Percentiles rank a stretch among this genome's conserved stretches.
These are phyloP conservation scores for Leptobrachium ailaonicum DNA, from an alignment of 2,113 vertebrate species.

Conservation along the genomic window DNA sequence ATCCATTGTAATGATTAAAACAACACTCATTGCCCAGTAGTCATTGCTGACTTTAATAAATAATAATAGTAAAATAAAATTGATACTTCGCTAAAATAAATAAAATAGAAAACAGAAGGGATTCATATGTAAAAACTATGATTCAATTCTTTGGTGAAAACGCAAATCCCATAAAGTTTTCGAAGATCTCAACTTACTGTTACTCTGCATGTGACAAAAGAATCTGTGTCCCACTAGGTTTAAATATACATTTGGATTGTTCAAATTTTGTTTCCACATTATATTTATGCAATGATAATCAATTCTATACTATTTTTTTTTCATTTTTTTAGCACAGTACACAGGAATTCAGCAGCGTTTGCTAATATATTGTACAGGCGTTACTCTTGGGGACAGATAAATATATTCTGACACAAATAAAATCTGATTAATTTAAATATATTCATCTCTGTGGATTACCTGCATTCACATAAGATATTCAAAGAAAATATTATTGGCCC, in stretches of 20 bases:
- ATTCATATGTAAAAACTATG: too few relatives aligned
- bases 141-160: too few relatives aligned
- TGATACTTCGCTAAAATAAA: too few relatives aligned
- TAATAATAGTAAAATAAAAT: too few relatives aligned
- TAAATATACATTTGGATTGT: background rate
- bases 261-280: background rate
- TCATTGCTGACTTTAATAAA: too few relatives aligned
- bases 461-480: conserved; percentile 28
- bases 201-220: background rate
- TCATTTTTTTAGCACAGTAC: conserved; percentile 34
- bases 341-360: conserved; percentile 23
- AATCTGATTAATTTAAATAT: conserved; percentile 48
- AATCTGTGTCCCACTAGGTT: background rate
- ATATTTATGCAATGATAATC: conserved; percentile 30
- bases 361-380: conserved; percentile 35
- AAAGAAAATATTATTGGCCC: conserved; percentile 25
- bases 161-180: too few relatives aligned
- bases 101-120: too few relatives aligned
- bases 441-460: conserved; percentile 47
- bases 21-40: too few relatives aligned
- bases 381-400: conserved; percentile 40
- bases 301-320: conserved; percentile 19
- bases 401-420: conserved; percentile 49
- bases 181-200: background rate
- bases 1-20: too few relatives aligned